Base-by-base conservation (phyloP, 2,888 invertebrate species). In the Chorisops tibialis region DNA sequence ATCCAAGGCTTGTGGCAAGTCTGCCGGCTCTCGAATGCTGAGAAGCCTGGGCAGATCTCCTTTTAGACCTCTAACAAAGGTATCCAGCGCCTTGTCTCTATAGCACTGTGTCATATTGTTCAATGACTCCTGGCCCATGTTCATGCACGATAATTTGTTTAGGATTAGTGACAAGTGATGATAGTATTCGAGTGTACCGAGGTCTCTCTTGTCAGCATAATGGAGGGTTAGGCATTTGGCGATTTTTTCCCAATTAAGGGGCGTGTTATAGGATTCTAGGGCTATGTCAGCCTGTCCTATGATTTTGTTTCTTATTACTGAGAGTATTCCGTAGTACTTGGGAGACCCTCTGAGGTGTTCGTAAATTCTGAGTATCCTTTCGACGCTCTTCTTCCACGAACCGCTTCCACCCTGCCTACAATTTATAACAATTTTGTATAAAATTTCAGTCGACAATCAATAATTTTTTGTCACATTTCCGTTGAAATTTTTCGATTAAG, bases 11-110 rank as follows among this genome's bases (percentile, higher is more conserved):
- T 65, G 63, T n/a, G 62, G 63, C 30, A 66, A 41, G 24, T 62
- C 66, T 6, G 35, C 49, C 43, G 68, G 67, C 50, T 66, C 65
- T 16, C 58, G 43, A 12, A 68, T 66, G 30, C 65, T 62, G 11
- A 67, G 56, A 9, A 68, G 66, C 22, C 66, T 60, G 12, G 67
- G 65, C 19, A 69, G 47, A 18, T 66, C 63, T 3, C 68, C 64
- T 22, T 60, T 65, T 18, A 68, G 38, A 14, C 68, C 67, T 14
- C 66, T 39, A 14, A 67, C 50, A 50, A 67, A 68, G 0, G 63
- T 66, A 21, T 68, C 65, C 7, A 68, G 60, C 14, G 67, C 66
- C 37, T 67, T 67, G 14, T 66, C 66, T 30, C 66, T 61, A 37
- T 67, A 68, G 0, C 58, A 58, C 14, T 61, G 24, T 1, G 63